Conservation (phyloP, 2,113 vertebrate genomes). For the Cyphomyrus plagiostoma region DNA sequence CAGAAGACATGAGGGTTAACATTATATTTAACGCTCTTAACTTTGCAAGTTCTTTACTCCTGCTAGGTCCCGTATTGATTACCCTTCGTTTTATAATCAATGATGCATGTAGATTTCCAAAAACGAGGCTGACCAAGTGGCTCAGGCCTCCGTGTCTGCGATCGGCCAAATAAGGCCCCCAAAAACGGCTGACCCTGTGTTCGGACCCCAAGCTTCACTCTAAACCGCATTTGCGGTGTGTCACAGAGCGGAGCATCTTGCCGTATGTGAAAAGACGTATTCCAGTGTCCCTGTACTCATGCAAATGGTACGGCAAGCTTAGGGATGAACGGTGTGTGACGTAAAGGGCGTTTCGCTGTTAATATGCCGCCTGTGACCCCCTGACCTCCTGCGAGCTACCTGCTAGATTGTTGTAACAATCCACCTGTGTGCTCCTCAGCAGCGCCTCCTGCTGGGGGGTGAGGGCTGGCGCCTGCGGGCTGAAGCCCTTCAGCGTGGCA, state of each 20-base stretch:
- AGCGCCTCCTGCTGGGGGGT: constrained; percentile 58
- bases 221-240: not conserved
- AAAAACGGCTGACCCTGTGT: not conserved
- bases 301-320: not conserved
- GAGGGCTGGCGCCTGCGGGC: constrained; percentile 52
- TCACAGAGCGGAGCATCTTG: not conserved
- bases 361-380: not conserved
- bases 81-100: not conserved
- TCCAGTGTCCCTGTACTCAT: not conserved
- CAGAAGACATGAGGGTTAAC: constrained; percentile 8
- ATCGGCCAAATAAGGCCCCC: not conserved
- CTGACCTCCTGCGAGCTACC: constrained; percentile 51
- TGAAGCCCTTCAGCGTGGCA: constrained; percentile 57
- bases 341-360: not conserved
- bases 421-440: constrained; percentile 68
- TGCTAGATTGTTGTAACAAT: constrained; percentile 87
- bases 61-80: not conserved
- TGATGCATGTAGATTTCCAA: not conserved
- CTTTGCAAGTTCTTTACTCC: not conserved
- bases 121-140: not conserved
- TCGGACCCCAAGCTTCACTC: not conserved
- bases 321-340: not conserved
- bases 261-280: not conserved
- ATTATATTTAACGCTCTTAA: not conserved
- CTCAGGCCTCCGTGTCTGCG: not conserved